These are phyloP conservation scores for Scolanthus callimorphus DNA, from an alignment of 92 coral and sea anemone genomes.

Conservation along the genomic window DNA sequence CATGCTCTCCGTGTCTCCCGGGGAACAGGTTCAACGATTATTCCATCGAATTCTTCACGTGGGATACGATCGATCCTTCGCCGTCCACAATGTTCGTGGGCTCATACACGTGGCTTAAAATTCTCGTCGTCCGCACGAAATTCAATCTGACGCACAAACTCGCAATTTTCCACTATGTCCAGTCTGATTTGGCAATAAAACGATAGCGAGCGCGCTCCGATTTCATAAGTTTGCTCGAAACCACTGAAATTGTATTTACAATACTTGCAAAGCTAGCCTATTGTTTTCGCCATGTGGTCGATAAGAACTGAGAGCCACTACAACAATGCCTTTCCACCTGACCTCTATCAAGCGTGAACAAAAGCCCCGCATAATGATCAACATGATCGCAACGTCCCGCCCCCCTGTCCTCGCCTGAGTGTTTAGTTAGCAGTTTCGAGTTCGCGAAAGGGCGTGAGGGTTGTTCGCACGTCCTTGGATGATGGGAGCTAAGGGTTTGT, in stretches of 20 bases:
- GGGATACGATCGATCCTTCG: constrained; percentile 18
- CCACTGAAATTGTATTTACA: constrained; percentile 39
- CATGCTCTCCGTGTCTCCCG: constrained; percentile 25
- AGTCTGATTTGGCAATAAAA: neutral
- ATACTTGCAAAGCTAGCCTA: constrained; percentile 36
- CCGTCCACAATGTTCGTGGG: constrained; percentile 27
- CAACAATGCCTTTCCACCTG: constrained; percentile 20
- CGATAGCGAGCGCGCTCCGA: constrained; percentile 11
- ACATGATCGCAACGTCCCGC: constrained; percentile 32
- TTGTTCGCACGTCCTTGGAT: neutral
- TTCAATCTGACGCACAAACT: neutral
- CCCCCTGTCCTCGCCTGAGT: constrained; percentile 6
- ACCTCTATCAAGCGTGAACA: constrained; percentile 27
- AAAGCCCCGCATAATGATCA: constrained; percentile 25
- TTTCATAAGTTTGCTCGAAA: constrained; percentile 25
- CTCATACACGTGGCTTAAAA: constrained; percentile 29
- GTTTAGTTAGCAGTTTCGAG: neutral
- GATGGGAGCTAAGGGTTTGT: neutral
- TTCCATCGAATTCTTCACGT: constrained; percentile 24
- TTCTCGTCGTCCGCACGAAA: neutral
- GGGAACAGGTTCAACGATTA: constrained; percentile 27
- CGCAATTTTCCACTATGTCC: neutral
- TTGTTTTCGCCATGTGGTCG: constrained; percentile 50
- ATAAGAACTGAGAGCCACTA: constrained; percentile 3
- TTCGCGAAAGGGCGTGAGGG: neutral